A percentile compares a stretch with the other conserved stretches of the same genome.
Evolutionary conservation across 1,140 invertebrate species (phyloP).

Genomic region (Spodoptera frugiperda): DNA sequence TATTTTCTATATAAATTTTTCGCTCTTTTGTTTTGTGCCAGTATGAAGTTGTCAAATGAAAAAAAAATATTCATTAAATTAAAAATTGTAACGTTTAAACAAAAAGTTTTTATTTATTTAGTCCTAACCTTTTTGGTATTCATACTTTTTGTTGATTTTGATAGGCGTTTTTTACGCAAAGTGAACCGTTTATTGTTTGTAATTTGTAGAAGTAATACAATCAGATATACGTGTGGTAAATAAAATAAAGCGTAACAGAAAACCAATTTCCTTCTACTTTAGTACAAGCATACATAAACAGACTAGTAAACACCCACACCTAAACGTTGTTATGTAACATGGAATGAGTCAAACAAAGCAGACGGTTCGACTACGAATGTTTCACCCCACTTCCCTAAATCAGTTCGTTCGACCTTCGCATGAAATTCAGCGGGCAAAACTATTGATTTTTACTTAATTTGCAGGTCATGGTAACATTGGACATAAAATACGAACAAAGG

Average conservation of each 20-base stretch:
- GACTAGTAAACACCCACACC: not conserved
- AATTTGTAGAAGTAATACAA: no score
- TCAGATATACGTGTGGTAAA: no score
- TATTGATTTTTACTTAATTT: conserved; percentile 41
- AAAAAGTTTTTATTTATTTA: not conserved
- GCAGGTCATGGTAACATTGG: conserved; percentile 19
- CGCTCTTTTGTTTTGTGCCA: conserved; percentile 4
- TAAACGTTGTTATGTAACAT: not conserved
- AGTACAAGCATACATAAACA: not conserved
- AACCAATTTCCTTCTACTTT: no score
- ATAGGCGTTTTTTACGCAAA: no score
- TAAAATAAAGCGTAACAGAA: no score
- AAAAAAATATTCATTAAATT: not conserved
- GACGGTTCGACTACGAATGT: conserved; percentile 6
- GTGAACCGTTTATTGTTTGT: no score
- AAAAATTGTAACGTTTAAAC: not conserved
- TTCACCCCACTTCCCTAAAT: conserved; percentile 23
- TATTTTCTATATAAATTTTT: not conserved
- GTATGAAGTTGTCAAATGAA: conserved; percentile 4
- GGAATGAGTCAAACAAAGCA: conserved; percentile 3
- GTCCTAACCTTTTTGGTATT: not conserved
- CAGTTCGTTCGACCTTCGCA: conserved; percentile 29
- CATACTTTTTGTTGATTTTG: no score
- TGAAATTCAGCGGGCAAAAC: conserved; percentile 36
- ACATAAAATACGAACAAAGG: not conserved